Evolutionary conservation across 2,113 vertebrate genomes (phyloP).

Genomic region (Macquaria australasica): DNA sequence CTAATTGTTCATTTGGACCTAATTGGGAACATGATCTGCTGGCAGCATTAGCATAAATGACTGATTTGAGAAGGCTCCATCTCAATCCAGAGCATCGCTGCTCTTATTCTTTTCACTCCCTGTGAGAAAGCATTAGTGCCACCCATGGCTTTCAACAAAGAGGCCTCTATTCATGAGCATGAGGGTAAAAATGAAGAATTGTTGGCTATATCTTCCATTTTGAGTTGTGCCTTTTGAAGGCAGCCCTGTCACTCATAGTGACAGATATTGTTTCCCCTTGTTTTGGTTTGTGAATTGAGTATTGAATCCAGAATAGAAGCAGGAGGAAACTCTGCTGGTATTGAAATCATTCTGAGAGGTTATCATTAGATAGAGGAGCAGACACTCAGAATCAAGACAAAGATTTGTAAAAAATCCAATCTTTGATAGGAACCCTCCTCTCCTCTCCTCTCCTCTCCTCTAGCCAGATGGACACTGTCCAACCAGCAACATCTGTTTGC

Average conservation of each 20-base stretch:
- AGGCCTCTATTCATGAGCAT: constrained; percentile 39
- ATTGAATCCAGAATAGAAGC: constrained; percentile 74
- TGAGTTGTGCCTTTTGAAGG: constrained; percentile 58
- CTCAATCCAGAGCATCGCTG: constrained; percentile 49
- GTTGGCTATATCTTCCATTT: constrained; percentile 72
- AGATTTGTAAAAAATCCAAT: constrained; percentile 20
- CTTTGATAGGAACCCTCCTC: constrained; percentile 15
- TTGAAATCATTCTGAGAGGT: constrained; percentile 65
- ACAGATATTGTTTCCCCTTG: constrained; percentile 76
- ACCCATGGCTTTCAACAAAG: constrained; percentile 66
- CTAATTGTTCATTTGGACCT: constrained; percentile 78
- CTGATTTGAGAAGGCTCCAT: constrained; percentile 54
- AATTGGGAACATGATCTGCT: constrained; percentile 66
- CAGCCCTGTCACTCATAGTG: constrained; percentile 68
- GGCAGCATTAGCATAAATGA: constrained; percentile 73
- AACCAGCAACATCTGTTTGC: constrained; percentile 72
- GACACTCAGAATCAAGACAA: constrained; percentile 22
- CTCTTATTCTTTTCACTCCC: constrained; percentile 53
- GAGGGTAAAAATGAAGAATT: constrained; percentile 60
- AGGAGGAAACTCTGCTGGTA: constrained; percentile 45
- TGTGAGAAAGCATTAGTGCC: constrained; percentile 60
- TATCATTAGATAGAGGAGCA: constrained; percentile 62
- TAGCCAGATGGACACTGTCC: constrained; percentile 53
- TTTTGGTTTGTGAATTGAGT: constrained; percentile 65
- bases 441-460: constrained; percentile 4